Percentiles rank a stretch among this genome's conserved stretches.
Evolutionary conservation across 2,113 vertebrate species (phyloP).

Genomic region (Eira barbara): DNA sequence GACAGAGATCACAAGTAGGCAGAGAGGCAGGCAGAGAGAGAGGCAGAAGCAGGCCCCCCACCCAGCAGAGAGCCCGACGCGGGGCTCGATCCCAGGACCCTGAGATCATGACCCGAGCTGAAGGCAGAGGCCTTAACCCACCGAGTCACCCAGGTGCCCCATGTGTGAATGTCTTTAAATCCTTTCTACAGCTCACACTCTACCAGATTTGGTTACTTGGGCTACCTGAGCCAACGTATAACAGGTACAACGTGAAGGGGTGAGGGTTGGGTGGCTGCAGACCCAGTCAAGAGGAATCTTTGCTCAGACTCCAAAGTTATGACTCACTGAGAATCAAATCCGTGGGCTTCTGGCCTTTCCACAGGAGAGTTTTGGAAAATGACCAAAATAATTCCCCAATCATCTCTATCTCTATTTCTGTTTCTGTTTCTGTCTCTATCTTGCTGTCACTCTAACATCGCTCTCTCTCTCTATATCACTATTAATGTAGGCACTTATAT

Average conservation of each 20-base stretch:
- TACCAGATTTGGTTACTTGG: neutral
- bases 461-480: neutral
- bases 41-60: too few species aligned
- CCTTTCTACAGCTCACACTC: neutral
- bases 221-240: neutral
- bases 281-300: neutral
- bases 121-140: too few species aligned
- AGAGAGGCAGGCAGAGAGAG: too few species aligned
- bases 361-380: neutral
- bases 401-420: neutral
- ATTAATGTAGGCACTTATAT: neutral
- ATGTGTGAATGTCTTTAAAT: neutral
- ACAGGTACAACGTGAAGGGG: neutral
- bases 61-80: too few species aligned
- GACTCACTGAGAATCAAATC: neutral
- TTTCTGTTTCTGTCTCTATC: neutral
- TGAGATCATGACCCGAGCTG: too few species aligned
- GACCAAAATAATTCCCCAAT: neutral
- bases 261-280: neutral
- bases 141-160: too few species aligned
- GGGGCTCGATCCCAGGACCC: too few species aligned
- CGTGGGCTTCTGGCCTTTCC: neutral
- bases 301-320: neutral
- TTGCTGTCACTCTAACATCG: neutral
- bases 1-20: too few species aligned